Base-by-base conservation (phyloP, 2,113 vertebrate genomes). In the Diadophis punctatus region DNA sequence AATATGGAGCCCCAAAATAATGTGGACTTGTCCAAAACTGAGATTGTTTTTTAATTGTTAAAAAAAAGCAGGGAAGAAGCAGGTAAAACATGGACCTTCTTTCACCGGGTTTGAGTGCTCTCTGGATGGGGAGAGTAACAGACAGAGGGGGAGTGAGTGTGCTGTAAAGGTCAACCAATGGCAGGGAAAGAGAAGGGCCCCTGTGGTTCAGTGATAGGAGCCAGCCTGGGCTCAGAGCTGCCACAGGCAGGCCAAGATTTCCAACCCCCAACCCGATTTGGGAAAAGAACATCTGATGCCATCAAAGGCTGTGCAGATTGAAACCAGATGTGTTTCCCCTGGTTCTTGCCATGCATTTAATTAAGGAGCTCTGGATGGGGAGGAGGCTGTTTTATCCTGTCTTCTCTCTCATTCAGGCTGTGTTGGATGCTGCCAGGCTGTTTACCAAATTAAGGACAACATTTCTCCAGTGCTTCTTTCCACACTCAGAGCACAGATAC, bases 211-310 rank as follows among this genome's bases (percentile, higher is more conserved):
- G 97, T 96, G 97, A 95, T 97, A 97, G 96, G 56, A 98, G 96
- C 98, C 97, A 98, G 97, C 97, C 97, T 95, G 97, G 97, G 97
- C 97, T 98, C 96, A 86, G 91, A 97, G 97, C 97, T 98, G 98
- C 98, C 98, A 98, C 96, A 97, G 98, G 98, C 97, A 98, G 98
- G 98, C 98, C 98, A 97, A 97, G 97, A 98, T 98, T 98, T 98
- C 98, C 98, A 98, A 96, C 97, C 97, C 91, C 90, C 55, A 20
- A 46, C 30, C 51, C 96, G 98, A 98, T 98, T 98, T 98, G 98
- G 98, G 98, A 98, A 98, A 99, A 98, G 98, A 98, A 98, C 99
- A 99, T 98, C 99, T 99, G 98, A 99, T 99, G 99, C 98, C 99
- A 99, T 99, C 99, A 99, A 99, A 99, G 99, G 97, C 96, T 96